These are phyloP conservation scores for Chamaedrilus cognettii DNA, from an alignment of 2,888 invertebrate species.

Conservation along the genomic window DNA sequence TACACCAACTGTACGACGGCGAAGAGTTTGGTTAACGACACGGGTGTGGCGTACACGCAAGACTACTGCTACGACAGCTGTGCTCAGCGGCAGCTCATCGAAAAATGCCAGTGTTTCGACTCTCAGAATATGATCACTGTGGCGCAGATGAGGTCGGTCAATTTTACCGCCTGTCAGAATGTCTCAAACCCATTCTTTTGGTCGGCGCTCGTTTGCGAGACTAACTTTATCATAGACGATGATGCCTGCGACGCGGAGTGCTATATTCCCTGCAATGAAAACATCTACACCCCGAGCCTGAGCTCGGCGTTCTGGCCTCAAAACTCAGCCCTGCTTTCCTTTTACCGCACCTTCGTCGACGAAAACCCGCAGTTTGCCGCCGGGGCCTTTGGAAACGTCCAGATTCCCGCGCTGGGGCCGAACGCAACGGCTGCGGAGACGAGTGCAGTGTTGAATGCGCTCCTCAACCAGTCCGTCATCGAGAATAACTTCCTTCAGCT, in stretches of 20 bases:
- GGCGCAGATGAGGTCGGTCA: neutral
- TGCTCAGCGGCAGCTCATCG: neutral
- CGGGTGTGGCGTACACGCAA: neutral
- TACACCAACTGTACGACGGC: slow-evolving; percentile 5
- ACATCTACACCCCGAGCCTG: neutral
- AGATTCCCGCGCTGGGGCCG: neutral
- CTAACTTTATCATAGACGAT: neutral
- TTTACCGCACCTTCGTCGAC: neutral
- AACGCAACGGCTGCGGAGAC: too few relatives aligned
- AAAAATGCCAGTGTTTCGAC: neutral
- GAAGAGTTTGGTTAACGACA: neutral
- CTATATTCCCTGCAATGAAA: neutral
- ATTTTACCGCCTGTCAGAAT: neutral
- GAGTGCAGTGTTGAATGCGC: too few relatives aligned
- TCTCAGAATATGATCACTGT: neutral
- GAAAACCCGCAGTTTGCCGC: neutral
- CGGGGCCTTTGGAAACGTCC: too few relatives aligned
- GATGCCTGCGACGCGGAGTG: neutral
- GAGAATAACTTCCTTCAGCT: neutral
- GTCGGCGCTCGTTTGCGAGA: neutral
- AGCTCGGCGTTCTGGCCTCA: slow-evolving; percentile 8
- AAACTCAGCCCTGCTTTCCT: neutral
- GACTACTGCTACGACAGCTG: neutral
- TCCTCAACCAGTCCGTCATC: neutral
- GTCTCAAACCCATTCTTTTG: neutral